Base-by-base conservation (phyloP, 2,888 invertebrate genomes). In the Rambutsinella grinnellia region DNA sequence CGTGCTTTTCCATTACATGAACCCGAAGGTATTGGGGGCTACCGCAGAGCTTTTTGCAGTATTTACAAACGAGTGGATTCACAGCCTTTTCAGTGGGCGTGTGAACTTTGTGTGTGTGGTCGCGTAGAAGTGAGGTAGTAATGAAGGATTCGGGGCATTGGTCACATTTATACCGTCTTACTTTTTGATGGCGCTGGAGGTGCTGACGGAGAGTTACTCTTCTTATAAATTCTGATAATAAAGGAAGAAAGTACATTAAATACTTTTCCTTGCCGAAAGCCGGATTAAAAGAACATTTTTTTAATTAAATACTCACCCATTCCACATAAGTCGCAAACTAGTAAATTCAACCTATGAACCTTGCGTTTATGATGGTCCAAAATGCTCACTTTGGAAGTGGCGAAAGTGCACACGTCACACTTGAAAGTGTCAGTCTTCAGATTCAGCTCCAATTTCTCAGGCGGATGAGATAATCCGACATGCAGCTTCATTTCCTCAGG, bases 241-340 rank as follows among this genome's bases (percentile, higher is more conserved):
- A n/a, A 5, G 13, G 13, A 36, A 8, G 13, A n/a, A n/a, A 36
- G 36, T n/a, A 8, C 36, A 36, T 13, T n/a, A n/a, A n/a, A 36
- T 36, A 8, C 36, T 36, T 13, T 8, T 5, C 36, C 36, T 36
- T 36, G 13, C 36, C 13, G n/a, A n/a, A n/a, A n/a, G n/a, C n/a
- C n/a, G n/a, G n/a, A n/a, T n/a, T n/a, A n/a, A n/a, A n/a, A n/a
- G n/a, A n/a, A n/a, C n/a, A n/a, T 36, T 36, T 36, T 36, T 36
- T n/a, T n/a, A n/a, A n/a, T n/a, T 36, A 36, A 36, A 36, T 36
- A 36, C 6, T 23, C 54, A 62, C 70, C 54, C 8, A 5, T 62
- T 54, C 70, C 70, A 47, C 70, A 70, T 8, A 24, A n/a, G 3
- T 70, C 62, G 10, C 70, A 70, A 5, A 62, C 47, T 17, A 62